Conservation (phyloP, 2,888 invertebrate species). For the Therioaphis trifolii region DNA sequence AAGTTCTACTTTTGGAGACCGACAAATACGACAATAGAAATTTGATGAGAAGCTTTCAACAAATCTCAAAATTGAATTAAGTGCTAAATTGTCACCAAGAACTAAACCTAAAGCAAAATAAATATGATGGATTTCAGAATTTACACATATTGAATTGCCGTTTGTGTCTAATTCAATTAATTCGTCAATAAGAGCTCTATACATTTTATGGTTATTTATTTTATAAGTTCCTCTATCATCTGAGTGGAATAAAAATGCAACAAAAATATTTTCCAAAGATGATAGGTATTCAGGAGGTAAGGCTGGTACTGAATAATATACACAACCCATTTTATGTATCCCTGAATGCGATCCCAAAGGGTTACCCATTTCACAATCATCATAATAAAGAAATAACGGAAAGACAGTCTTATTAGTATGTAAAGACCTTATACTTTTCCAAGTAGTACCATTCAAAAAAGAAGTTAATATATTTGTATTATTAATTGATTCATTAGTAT, state of each 20-base stretch:
- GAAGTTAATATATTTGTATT: background rate
- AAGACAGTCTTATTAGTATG: background rate
- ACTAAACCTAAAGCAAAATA: conserved; percentile 11
- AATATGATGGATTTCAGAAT: background rate
- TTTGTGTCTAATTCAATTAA: background rate
- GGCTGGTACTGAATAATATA: background rate
- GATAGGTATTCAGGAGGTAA: conserved; percentile 14
- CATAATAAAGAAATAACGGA: conserved; percentile 28
- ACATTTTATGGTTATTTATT: background rate
- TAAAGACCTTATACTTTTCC: background rate
- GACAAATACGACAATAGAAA: background rate
- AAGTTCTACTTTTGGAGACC: background rate
- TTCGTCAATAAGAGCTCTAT: background rate
- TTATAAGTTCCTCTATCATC: background rate
- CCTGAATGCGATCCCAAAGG: conserved; percentile 22
- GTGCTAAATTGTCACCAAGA: background rate
- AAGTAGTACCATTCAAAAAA: conserved; percentile 14
- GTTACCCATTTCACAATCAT: conserved; percentile 20
- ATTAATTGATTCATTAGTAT: background rate
- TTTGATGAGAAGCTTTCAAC: background rate
- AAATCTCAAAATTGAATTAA: background rate
- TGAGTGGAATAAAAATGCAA: background rate
- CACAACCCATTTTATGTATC: conserved; percentile 10
- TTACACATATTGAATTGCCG: background rate
- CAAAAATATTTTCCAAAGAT: conserved; percentile 25